A percentile compares a stretch with the other conserved stretches of the same genome.
phyloP scores from a whole-genome alignment of 2,888 invertebrate genomes.

The Mantis religiosa region DNA sequence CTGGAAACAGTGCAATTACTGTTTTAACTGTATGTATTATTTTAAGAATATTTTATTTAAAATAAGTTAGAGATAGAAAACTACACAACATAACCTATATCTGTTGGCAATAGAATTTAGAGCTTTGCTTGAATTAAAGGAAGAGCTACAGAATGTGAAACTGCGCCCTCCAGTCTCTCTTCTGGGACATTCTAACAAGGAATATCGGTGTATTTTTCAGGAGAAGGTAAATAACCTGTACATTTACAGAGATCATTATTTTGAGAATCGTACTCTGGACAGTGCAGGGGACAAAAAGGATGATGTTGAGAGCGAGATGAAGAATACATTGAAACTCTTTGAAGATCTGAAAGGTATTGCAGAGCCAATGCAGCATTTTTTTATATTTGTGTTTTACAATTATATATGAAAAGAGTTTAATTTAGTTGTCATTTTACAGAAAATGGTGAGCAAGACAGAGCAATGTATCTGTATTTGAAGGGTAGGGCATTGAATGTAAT shows the following conservation, averaged over 20 bases:
- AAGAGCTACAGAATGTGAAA: no score
- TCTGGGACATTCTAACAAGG: no score
- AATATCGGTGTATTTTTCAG: conserved; percentile 47
- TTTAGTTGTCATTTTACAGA: background rate
- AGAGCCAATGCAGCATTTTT: background rate
- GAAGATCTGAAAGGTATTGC: conserved; percentile 60
- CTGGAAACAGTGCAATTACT: background rate
- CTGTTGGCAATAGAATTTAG: no score
- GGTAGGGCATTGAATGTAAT: conserved; percentile 72
- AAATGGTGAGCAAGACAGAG: conserved; percentile 40
- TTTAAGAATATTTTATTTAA: background rate
- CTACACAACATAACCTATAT: background rate
- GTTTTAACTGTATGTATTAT: background rate
- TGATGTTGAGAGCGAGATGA: conserved; percentile 61
- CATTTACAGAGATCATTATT: conserved; percentile 70
- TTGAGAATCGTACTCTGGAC: conserved; percentile 67
- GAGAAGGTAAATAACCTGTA: conserved; percentile 62
- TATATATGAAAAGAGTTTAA: conserved; percentile 16
- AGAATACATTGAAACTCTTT: conserved; percentile 57
- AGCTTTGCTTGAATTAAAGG: no score
- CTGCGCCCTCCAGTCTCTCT: no score
- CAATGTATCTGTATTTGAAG: conserved; percentile 64
- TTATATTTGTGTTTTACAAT: background rate
- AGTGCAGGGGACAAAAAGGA: conserved; percentile 62
- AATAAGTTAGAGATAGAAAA: background rate